Percentiles rank a stretch among this genome's conserved stretches.
Conservation (phyloP, 2,888 invertebrate genomes). For the Charanyca ferruginea region DNA sequence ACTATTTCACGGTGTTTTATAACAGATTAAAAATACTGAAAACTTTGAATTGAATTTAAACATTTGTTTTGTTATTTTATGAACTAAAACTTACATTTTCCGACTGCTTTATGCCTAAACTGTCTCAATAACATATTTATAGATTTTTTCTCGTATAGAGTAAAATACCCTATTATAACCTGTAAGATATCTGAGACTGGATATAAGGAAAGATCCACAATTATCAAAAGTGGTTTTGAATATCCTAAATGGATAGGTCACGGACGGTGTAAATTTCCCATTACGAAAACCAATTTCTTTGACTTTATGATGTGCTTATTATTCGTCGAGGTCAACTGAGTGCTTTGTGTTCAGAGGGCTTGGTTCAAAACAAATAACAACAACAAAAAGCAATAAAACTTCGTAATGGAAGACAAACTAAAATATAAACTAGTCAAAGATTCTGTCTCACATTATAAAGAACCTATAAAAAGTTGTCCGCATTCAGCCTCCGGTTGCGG, state of each 20-base stretch:
- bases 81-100: too few relatives aligned
- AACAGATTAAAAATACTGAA: too few relatives aligned
- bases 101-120: too few relatives aligned
- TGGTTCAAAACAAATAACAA: conserved; percentile 48
- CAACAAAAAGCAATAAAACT: conserved; percentile 38
- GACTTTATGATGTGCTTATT: conserved; percentile 49
- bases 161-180: too few relatives aligned
- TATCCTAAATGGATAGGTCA: conserved; percentile 41
- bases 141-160: too few relatives aligned
- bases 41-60: too few relatives aligned
- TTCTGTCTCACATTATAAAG: conserved; percentile 16
- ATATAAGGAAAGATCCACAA: conserved; percentile 11
- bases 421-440: conserved; percentile 21
- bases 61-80: too few relatives aligned
- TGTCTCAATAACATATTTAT: too few relatives aligned
- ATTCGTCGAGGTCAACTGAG: conserved; percentile 34
- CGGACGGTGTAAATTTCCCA: conserved; percentile 42
- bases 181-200: not conserved
- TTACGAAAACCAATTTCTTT: conserved; percentile 39
- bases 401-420: conserved; percentile 22
- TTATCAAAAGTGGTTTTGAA: conserved; percentile 41
- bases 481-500: conserved; percentile 1
- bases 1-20: too few relatives aligned
- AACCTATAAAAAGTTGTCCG: conserved; percentile 11
- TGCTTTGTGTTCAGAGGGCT: conserved; percentile 35